Evolutionary conservation across 1,140 invertebrate genomes (phyloP), one percentile per base, ranked within the genome.

Genomic region (Lamellibrachia luymesi): DNA sequence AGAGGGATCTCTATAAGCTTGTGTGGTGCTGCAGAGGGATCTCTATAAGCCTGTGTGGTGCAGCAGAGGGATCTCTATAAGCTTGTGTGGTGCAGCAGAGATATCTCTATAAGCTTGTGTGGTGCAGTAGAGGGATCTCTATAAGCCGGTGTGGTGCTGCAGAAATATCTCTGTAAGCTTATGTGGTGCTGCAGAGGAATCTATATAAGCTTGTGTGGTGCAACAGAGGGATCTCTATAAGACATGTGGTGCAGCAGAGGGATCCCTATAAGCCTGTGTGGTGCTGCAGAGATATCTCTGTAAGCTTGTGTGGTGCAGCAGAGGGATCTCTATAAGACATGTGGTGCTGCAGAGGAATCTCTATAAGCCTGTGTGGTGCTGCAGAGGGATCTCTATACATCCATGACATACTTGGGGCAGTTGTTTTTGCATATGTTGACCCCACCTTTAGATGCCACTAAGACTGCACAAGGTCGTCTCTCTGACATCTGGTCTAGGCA

Each of bases 171-270:
- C 7, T 80, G 25, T 80, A 80, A 80, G 64, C 4, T 22, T 80
- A 22, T 80, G 17, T 80, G 64, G 64, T 80, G 64, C 64, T 2
- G 13, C 64, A 80, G 1, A 17, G 64, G 25, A 1, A 6, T 80
- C 64, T 80, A 0, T 80, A 80, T 80, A 80, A 80, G 64, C 7
- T 1, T 80, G 64, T 80, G 1, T 80, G 98, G 98, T 95, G 98
- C 98, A 94, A 98, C 98, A 94, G 98, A 98, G 97, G 97, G 7
- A 10, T 80, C 64, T 10, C 64, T 80, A 80, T 80, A 80, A 80
- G 64, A 10, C 13, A 22, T 80, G 64, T 80, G 64, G 8, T 80
- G 64, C 64, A 80, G 64, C 64, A 80, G 64, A 80, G 13, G 17
- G 7, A 10, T 80, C 1, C 0, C 64, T 17, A 80, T 80, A 80